Conservation (phyloP, 2,888 invertebrate species). For the Cantharis rustica region DNA sequence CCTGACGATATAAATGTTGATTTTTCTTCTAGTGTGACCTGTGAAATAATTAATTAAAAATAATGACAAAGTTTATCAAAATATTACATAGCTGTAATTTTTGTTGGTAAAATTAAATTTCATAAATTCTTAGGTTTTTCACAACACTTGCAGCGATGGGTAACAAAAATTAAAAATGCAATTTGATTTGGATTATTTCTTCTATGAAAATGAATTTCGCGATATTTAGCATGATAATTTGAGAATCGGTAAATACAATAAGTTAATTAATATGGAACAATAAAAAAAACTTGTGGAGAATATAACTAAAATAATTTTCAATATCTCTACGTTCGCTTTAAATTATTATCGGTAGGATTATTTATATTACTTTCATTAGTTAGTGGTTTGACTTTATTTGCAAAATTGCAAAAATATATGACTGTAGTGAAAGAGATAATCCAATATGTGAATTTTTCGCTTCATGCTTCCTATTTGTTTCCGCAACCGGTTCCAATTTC, state of each 20-base stretch:
- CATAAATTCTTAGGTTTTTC: no score
- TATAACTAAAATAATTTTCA: neutral
- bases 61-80: neutral
- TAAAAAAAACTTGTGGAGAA: neutral
- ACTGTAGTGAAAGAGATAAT: conserved; percentile 40
- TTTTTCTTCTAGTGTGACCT: neutral
- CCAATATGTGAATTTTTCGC: conserved; percentile 48
- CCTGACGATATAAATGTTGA: neutral
- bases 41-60: neutral
- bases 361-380: neutral
- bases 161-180: neutral
- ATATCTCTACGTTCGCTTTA: neutral
- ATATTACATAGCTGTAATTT: neutral
- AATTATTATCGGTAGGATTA: neutral
- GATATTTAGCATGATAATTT: neutral
- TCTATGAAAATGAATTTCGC: no score
- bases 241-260: neutral
- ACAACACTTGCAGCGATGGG: neutral
- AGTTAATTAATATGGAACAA: neutral
- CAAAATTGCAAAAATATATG: conserved; percentile 32
- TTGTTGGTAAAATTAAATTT: neutral
- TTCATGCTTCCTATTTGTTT: conserved; percentile 42
- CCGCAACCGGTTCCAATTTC: conserved; percentile 37
- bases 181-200: neutral
- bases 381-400: conserved; percentile 15